Conservation (phyloP, 2,888 invertebrate species). For the Andrena chrysosceles region DNA sequence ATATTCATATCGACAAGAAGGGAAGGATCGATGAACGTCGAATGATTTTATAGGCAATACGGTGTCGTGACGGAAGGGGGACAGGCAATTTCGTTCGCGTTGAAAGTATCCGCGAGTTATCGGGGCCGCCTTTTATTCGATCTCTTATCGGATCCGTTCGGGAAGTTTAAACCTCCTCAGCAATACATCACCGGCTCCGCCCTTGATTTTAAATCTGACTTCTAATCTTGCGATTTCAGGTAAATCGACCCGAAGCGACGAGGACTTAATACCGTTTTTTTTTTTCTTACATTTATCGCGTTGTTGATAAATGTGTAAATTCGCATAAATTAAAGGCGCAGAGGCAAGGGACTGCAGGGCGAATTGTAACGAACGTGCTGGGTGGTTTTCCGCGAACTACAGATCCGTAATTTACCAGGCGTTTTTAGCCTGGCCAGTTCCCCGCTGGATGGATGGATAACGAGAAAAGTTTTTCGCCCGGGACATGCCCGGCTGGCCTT, state of each 20-base stretch:
- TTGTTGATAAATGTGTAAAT: not conserved
- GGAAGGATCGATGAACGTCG: conserved; percentile 60
- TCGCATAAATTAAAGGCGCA: not conserved
- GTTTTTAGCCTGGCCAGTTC: conserved; percentile 56
- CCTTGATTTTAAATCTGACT: conserved; percentile 9
- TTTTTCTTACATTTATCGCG: not conserved
- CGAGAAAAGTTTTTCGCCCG: conserved; percentile 74
- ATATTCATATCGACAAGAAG: conserved; percentile 70
- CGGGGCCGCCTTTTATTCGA: conserved; percentile 30
- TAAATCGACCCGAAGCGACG: not conserved
- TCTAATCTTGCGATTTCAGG: not conserved
- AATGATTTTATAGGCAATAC: conserved; percentile 59
- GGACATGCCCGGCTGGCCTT: conserved; percentile 67
- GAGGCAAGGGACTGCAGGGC: not conserved
- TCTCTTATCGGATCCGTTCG: conserved; percentile 2
- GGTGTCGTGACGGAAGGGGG: conserved; percentile 27
- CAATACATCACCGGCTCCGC: not conserved
- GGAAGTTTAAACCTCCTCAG: not conserved
- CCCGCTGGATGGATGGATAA: conserved; percentile 72
- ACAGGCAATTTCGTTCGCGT: conserved; percentile 39
- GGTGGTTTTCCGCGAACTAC: conserved; percentile 60
- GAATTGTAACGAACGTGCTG: conserved; percentile 6
- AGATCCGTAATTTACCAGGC: conserved; percentile 64
- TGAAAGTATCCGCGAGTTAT: conserved; percentile 46
- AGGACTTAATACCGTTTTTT: not conserved